Base-by-base conservation (phyloP, 2,113 vertebrate species). In the Neoarius graeffei region DNA sequence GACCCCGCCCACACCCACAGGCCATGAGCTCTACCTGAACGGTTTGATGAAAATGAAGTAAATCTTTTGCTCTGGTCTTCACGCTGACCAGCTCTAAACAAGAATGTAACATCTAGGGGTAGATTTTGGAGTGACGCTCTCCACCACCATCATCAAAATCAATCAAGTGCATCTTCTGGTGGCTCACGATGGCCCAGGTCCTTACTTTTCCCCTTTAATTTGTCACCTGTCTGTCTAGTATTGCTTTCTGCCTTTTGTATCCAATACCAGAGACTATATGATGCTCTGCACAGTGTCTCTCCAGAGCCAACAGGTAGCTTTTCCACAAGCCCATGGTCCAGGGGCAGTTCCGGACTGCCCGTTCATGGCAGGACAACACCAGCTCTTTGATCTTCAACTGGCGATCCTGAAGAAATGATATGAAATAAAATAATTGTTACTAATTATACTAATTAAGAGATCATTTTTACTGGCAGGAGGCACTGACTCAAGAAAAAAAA, bases 321-420 rank as follows among this genome's bases (percentile, higher is more conserved):
- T 96, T 98, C 99, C 99, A 99, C 87, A 99, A 93, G 81, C 96
- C 95, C 79, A 99, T 98, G 0, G 97, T 98, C 99, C 99, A 99
- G 17, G 99, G 98, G 57, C 99, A 99, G 93, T 99, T 99, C 92
- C 98, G 94, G 76, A 98, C 97, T 0, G 98, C 98, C 0, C 99
- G 96, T n/a, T 97, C 97, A 2, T 99, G 97, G 56, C 95, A 95
- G 0, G 97, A 96, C 4, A 99, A 92, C 74, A 99, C 98, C 93
- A 99, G 50, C 0, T 98, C 97, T 91, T 97, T 98, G 66, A 98
- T 96, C 92, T 97, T 99, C 93, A 99, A 94, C 92, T 98, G 97
- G 66, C 97, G 96, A 90, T 99, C 97, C 98, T 99, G 76, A 5
- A 50, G 74, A 6, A 60, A 60, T 11, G 19, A 52, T 6, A 71